Conservation (phyloP, 2,888 invertebrate genomes). For the Meiosimyza decipiens region DNA sequence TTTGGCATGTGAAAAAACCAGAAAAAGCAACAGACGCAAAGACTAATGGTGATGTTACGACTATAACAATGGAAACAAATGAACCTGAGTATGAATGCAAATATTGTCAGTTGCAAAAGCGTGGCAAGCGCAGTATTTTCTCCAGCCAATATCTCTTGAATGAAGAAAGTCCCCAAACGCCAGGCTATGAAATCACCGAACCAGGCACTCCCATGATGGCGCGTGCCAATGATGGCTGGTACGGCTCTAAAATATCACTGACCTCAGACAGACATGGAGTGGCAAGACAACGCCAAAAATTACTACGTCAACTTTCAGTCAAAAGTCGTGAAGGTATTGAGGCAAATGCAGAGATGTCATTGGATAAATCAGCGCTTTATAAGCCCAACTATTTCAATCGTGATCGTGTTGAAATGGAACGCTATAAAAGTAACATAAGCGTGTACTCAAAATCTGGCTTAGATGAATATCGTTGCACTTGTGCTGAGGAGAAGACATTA, state of each 20-base stretch:
- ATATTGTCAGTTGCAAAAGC: slow-evolving; percentile 56
- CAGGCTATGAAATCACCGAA: slow-evolving; percentile 76
- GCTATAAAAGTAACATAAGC: slow-evolving; percentile 59
- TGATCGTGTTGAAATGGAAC: slow-evolving; percentile 69
- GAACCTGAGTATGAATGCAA: slow-evolving; percentile 60
- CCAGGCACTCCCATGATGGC: slow-evolving; percentile 77
- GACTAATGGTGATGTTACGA: slow-evolving; percentile 53
- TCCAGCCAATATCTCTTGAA: slow-evolving; percentile 63
- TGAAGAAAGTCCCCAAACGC: slow-evolving; percentile 73
- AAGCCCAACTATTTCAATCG: slow-evolving; percentile 71
- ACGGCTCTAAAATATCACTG: slow-evolving; percentile 61
- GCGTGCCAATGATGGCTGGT: slow-evolving; percentile 64
- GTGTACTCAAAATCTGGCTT: slow-evolving; percentile 55
- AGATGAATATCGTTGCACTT: slow-evolving; percentile 58
- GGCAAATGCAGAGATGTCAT: slow-evolving; percentile 24
- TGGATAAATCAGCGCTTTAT: slow-evolving; percentile 39
- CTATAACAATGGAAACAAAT: slow-evolving; percentile 4
- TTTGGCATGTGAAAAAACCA: slow-evolving; percentile 74
- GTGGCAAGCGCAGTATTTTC: slow-evolving; percentile 57
- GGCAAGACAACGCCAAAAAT: slow-evolving; percentile 44
- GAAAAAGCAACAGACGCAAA: slow-evolving; percentile 36
- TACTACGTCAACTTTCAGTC: slow-evolving; percentile 52
- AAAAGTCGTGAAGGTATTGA: slow-evolving; percentile 43
- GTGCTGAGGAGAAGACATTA: slow-evolving; percentile 59
- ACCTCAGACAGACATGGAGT: slow-evolving; percentile 50